Conservation (phyloP, 2,888 invertebrate genomes). For the Candidula unifasciata region DNA sequence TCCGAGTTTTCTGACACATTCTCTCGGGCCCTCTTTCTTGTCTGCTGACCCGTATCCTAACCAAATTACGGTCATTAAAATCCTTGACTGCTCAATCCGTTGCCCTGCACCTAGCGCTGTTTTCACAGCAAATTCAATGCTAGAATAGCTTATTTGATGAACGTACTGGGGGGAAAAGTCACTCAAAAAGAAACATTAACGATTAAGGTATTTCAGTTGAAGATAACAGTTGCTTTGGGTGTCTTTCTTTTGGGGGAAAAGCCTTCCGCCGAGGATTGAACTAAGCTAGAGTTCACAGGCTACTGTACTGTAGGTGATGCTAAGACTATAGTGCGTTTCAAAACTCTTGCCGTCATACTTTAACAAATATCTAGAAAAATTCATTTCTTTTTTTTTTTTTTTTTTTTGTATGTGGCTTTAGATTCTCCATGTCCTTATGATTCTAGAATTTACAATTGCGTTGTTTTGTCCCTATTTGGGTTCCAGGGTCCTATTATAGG, state of each 20-base stretch:
- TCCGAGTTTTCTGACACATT: not conserved
- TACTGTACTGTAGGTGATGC: too few relatives aligned
- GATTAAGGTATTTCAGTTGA: not conserved
- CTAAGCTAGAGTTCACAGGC: too few relatives aligned
- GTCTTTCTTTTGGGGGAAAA: not conserved
- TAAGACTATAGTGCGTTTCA: too few relatives aligned
- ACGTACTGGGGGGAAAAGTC: not conserved
- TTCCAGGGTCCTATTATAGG: too few relatives aligned
- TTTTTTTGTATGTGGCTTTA: too few relatives aligned
- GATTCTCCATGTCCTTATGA: too few relatives aligned
- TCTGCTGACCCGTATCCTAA: conserved; percentile 13
- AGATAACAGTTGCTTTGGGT: not conserved
- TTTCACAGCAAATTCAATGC: not conserved
- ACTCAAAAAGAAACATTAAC: not conserved
- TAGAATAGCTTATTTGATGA: not conserved
- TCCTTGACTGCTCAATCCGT: not conserved
- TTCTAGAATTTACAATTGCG: too few relatives aligned
- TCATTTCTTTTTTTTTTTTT: too few relatives aligned
- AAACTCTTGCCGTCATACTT: too few relatives aligned
- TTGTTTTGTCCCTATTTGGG: too few relatives aligned
- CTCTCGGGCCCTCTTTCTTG: not conserved
- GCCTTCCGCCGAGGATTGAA: not conserved
- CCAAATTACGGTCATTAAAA: conserved; percentile 44
- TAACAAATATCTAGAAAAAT: too few relatives aligned
- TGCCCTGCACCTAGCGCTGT: not conserved